phyloP scores from a whole-genome alignment of 2,113 vertebrate species.

The Mormyrus iriodes region DNA sequence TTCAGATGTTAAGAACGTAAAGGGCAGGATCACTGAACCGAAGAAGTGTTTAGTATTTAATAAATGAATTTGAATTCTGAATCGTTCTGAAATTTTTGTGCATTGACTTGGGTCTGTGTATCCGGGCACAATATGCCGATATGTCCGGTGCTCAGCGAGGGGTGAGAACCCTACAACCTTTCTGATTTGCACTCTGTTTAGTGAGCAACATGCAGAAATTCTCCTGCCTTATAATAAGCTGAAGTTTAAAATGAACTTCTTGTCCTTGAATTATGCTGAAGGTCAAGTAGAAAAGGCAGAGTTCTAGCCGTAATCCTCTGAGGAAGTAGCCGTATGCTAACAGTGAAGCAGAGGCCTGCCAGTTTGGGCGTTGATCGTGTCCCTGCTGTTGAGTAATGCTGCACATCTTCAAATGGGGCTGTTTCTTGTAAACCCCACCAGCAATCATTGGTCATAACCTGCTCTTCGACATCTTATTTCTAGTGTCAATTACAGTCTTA shows the following conservation, averaged over 20 bases:
- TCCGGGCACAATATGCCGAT: not conserved
- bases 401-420: not conserved
- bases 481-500: not conserved
- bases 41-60: conserved; percentile 13
- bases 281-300: not conserved
- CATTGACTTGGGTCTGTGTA: not conserved
- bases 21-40: not conserved
- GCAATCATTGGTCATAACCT: not conserved
- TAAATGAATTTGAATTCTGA: conserved; percentile 3
- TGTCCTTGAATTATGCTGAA: too few relatives aligned
- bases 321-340: not conserved
- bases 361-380: not conserved
- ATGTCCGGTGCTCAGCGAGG: not conserved
- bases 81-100: not conserved
- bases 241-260: not conserved
- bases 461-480: not conserved
- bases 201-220: not conserved
- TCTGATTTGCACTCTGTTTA: not conserved
- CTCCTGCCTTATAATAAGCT: not conserved
- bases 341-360: not conserved
- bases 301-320: not conserved
- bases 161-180: not conserved
- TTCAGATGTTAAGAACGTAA: not conserved
- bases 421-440: not conserved
- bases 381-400: not conserved